Evolutionary conservation across 2,888 invertebrate species (phyloP).

Genomic region (Laspeyria flexula): DNA sequence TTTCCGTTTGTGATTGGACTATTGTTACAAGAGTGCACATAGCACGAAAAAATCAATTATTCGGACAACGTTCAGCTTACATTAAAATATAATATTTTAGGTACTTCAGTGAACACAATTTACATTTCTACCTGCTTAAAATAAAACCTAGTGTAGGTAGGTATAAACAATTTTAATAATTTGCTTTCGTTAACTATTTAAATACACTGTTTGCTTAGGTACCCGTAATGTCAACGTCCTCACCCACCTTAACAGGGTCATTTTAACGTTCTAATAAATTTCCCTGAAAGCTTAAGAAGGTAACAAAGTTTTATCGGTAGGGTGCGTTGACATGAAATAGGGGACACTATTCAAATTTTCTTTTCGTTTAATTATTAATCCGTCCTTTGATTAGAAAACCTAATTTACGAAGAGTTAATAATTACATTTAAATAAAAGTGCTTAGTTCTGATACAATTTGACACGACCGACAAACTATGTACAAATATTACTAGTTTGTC

Average conservation of each 20-base stretch:
- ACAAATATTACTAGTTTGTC: no score
- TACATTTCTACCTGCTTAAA: neutral
- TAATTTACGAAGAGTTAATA: neutral
- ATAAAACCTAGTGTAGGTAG: neutral
- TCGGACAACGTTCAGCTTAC: neutral
- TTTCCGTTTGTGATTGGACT: slow-evolving; percentile 3
- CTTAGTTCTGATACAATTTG: no score
- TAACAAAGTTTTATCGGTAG: neutral
- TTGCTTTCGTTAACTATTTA: neutral
- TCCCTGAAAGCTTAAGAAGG: neutral
- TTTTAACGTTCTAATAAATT: neutral
- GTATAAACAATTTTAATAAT: neutral
- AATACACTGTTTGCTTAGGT: neutral
- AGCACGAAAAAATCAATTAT: neutral
- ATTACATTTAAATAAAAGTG: neutral
- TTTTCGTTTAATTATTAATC: no score
- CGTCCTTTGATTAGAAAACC: no score
- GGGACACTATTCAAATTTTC: neutral
- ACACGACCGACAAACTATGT: no score
- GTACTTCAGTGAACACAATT: no score
- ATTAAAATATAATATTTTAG: no score
- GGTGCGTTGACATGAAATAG: neutral
- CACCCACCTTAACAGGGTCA: neutral
- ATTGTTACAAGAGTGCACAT: neutral
- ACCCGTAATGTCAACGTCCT: neutral